phyloP scores from a whole-genome alignment of 2,797 vertebrate species.

The Sebastes baramenuke region DNA sequence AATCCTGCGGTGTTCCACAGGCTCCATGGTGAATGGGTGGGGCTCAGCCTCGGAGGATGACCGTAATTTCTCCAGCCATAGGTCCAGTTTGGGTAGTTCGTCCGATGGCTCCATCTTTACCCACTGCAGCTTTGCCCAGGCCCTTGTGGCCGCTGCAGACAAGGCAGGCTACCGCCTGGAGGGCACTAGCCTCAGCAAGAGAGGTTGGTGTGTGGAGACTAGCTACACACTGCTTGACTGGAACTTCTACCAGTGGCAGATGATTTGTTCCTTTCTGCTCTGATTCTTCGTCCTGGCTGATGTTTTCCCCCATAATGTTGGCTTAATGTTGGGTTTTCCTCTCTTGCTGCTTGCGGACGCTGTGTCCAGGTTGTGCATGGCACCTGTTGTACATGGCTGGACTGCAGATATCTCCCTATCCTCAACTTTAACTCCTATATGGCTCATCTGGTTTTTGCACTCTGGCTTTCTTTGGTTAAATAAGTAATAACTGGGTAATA shows the following conservation, averaged over 20 bases:
- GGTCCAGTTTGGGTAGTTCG: slow-evolving; percentile 96
- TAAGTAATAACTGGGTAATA: slow-evolving; percentile 15
- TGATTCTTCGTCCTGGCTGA: slow-evolving; percentile 53
- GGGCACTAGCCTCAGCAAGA: slow-evolving; percentile 95
- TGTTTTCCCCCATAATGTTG: slow-evolving; percentile 8
- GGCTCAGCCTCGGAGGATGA: slow-evolving; percentile 97
- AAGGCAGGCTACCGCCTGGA: slow-evolving; percentile 96
- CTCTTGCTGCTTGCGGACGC: slow-evolving; percentile 48
- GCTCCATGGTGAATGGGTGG: slow-evolving; percentile 99
- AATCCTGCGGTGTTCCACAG: slow-evolving; percentile 82
- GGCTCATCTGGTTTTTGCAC: slow-evolving; percentile 29
- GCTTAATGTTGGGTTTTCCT: slow-evolving; percentile 36
- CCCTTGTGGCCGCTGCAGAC: slow-evolving; percentile 95
- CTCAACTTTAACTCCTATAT: slow-evolving; percentile 26
- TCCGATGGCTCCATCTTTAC: slow-evolving; percentile 97
- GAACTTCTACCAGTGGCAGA: slow-evolving; percentile 36
- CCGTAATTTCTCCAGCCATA: slow-evolving; percentile 95
- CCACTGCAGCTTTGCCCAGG: slow-evolving; percentile 96
- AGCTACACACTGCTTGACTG: slow-evolving; percentile 32
- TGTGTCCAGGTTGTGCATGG: slow-evolving; percentile 59
- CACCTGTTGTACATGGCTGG: slow-evolving; percentile 59
- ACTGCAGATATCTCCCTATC: slow-evolving; percentile 19
- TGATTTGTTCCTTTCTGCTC: slow-evolving; percentile 46
- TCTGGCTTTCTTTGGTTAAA: slow-evolving; percentile 25
- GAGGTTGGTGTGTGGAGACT: slow-evolving; percentile 89